phyloP scores from a whole-genome alignment of 2,113 vertebrate species.

The Oreamnos americanus region DNA sequence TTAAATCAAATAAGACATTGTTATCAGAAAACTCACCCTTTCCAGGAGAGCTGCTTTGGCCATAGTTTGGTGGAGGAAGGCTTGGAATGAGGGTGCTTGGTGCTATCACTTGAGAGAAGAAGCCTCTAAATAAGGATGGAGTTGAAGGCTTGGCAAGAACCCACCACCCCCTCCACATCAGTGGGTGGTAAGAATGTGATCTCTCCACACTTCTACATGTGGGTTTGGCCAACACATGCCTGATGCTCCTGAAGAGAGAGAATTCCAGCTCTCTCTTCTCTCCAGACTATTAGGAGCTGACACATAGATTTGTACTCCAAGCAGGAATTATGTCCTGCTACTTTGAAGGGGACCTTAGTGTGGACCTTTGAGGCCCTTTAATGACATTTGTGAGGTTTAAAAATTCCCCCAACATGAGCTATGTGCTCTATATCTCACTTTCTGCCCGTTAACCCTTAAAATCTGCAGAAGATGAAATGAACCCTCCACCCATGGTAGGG shows the following conservation, averaged over 20 bases:
- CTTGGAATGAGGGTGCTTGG: not conserved
- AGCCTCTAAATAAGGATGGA: not conserved
- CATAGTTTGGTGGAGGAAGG: not conserved
- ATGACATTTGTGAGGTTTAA: not conserved
- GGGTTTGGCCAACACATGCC: not conserved
- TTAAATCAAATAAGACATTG: too few relatives aligned
- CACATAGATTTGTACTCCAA: not conserved
- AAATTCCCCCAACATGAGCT: not conserved
- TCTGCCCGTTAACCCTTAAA: not conserved
- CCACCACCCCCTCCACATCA: rapidly evolving
- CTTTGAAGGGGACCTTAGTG: not conserved
- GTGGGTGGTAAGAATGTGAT: not conserved
- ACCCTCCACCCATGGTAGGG: rapidly evolving
- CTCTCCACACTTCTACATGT: rapidly evolving
- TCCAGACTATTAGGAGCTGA: not conserved
- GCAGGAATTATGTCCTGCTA: not conserved
- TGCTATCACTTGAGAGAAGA: not conserved
- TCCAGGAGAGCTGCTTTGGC: not conserved
- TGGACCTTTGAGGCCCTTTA: not conserved
- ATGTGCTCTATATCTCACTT: not conserved
- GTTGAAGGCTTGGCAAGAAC: not conserved
- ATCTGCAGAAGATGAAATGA: not conserved
- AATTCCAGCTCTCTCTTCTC: rapidly evolving
- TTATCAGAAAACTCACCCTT: not conserved
- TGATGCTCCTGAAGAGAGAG: not conserved